Conservation (phyloP, 1,140 invertebrate species). For the Amphibalanus amphitrite region DNA sequence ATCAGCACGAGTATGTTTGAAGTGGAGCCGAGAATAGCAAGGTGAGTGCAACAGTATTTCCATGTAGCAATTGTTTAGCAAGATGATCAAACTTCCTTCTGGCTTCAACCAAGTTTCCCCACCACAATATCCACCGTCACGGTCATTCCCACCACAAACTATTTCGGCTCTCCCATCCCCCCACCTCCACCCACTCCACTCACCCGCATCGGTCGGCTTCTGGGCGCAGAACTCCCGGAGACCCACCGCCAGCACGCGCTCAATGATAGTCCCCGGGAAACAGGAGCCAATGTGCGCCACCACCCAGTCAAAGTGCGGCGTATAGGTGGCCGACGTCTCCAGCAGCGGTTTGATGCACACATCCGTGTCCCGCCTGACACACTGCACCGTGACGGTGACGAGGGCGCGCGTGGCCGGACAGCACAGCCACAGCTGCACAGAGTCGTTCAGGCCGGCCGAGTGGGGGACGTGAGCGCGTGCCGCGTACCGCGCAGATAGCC, state of each 20-base stretch:
- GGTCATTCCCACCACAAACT: no score
- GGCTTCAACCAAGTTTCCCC: no score
- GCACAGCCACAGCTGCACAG: conserved; percentile 59
- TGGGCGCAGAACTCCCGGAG: conserved; percentile 26
- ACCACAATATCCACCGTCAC: no score
- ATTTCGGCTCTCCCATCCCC: no score
- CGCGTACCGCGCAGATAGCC: conserved; percentile 43
- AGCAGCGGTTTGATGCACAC: conserved; percentile 57
- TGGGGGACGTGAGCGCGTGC: conserved; percentile 34
- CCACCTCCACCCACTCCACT: background rate
- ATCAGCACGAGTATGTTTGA: no score
- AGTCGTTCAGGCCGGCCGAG: conserved; percentile 43
- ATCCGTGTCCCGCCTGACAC: conserved; percentile 55
- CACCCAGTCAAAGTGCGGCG: conserved; percentile 78
- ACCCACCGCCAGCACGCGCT: conserved; percentile 56
- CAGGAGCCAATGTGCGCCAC: conserved; percentile 75
- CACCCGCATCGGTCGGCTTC: conserved; percentile 12
- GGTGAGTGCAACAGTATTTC: no score
- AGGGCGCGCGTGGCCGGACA: conserved; percentile 54
- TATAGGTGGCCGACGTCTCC: conserved; percentile 56
- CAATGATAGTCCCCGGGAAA: conserved; percentile 67
- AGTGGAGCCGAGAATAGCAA: no score
- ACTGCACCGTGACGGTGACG: conserved; percentile 58
- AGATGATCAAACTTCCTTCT: no score
- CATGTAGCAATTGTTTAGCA: no score